These are phyloP conservation scores for Drosophila albomicans DNA, from an alignment of 1,140 invertebrate species.

Conservation along the genomic window DNA sequence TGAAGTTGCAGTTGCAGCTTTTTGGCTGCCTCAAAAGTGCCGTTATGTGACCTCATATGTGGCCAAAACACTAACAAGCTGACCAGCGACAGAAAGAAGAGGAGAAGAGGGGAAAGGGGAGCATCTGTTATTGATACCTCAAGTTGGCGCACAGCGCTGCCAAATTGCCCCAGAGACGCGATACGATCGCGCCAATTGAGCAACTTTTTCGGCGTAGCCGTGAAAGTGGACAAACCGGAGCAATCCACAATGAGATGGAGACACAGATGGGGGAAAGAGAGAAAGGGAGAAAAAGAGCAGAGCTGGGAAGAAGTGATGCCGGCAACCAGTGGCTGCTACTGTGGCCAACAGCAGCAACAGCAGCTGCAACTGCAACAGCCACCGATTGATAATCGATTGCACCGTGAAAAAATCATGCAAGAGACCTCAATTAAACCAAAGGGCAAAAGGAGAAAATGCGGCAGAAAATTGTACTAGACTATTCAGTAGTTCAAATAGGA, in stretches of 20 bases:
- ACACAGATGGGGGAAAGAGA: not conserved
- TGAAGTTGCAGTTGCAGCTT: constrained; percentile 43
- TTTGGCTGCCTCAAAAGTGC: constrained; percentile 42
- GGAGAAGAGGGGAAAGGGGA: not conserved
- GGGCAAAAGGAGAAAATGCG: not conserved
- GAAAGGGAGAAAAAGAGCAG: not conserved
- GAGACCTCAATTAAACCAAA: not conserved
- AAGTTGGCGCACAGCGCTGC: constrained; percentile 46
- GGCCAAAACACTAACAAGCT: constrained; percentile 52
- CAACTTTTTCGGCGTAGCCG: constrained; percentile 40
- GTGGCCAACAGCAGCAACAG: constrained; percentile 24
- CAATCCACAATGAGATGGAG: not conserved
- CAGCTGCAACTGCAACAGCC: not conserved
- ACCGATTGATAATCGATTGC: constrained; percentile 5
- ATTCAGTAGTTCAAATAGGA: not conserved
- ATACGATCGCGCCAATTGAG: constrained; percentile 64
- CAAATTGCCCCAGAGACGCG: constrained; percentile 51
- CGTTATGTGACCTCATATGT: constrained; percentile 77
- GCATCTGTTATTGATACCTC: constrained; percentile 66
- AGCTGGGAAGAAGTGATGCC: not conserved
- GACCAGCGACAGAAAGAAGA: not conserved
- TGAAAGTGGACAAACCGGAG: constrained; percentile 61
- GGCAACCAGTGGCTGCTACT: constrained; percentile 27
- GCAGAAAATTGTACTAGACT: not conserved
- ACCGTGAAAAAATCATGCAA: constrained; percentile 1